Conservation (phyloP, 2,888 invertebrate genomes). For the Lepidocyrtinus sp. region DNA sequence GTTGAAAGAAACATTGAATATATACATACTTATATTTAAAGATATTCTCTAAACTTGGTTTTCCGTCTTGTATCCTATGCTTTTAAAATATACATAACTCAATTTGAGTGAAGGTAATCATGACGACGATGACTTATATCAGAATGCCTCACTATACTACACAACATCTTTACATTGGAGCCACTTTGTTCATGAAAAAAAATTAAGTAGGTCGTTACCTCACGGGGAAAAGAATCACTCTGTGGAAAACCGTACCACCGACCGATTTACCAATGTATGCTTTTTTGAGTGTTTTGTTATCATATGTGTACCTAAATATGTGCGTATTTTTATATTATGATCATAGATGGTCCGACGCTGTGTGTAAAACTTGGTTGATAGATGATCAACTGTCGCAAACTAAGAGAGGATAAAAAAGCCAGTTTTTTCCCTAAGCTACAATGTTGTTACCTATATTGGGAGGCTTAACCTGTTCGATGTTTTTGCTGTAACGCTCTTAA, state of each 20-base stretch:
- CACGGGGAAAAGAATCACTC: background rate
- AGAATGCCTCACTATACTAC: background rate
- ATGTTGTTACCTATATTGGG: conserved; percentile 59
- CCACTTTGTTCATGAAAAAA: background rate
- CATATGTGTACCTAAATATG: background rate
- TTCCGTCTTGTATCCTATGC: background rate
- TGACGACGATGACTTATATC: conserved; percentile 36
- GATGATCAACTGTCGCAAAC: conserved; percentile 36
- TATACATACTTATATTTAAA: no score
- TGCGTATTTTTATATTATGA: background rate
- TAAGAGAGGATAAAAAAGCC: conserved; percentile 47
- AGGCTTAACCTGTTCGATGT: conserved; percentile 59
- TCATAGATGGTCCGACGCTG: background rate
- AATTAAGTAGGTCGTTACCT: conserved; percentile 8
- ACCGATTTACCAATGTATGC: conserved; percentile 9
- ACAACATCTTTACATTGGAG: conserved; percentile 19
- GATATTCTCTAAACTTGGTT: no score
- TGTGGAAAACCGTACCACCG: background rate
- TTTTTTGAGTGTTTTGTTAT: conserved; percentile 4
- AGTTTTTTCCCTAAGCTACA: conserved; percentile 42
- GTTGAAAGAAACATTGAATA: conserved; percentile 8
- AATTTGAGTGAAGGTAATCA: conserved; percentile 21
- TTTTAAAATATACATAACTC: conserved; percentile 38
- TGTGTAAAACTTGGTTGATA: background rate
- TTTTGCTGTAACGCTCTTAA: background rate